These are phyloP conservation scores for Muricea muricata DNA, from an alignment of 92 coral and sea anemone species.

Conservation along the genomic window DNA sequence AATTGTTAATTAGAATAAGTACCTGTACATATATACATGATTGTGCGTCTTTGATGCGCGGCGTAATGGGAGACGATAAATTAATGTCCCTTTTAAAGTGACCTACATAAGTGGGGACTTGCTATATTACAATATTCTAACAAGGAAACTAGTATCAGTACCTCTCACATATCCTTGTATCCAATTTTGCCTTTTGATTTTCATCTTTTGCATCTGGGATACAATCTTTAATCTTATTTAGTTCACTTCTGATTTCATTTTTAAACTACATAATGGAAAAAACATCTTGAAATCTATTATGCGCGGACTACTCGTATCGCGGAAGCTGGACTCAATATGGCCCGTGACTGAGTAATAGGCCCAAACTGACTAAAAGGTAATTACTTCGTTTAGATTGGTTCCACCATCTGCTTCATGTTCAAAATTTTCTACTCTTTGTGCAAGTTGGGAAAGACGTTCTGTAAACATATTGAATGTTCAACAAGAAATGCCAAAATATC, in stretches of 20 bases:
- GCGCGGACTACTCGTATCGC: background rate
- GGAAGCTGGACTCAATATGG: too few species aligned
- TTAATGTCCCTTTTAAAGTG: too few species aligned
- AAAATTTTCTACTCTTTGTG: slow-evolving; percentile 7
- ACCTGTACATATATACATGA: too few species aligned
- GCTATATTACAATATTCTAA: too few species aligned
- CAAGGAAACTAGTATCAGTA: too few species aligned
- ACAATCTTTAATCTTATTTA: slow-evolving; percentile 1
- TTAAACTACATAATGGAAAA: slow-evolving; percentile 12
- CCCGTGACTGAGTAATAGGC: too few species aligned
- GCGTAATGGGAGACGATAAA: too few species aligned
- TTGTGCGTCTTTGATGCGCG: too few species aligned
- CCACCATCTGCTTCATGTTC: background rate
- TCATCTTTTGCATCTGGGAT: background rate
- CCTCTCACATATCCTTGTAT: background rate
- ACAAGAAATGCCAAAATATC: background rate
- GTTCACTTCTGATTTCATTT: slow-evolving; percentile 15
- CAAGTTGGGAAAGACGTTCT: slow-evolving; percentile 17
- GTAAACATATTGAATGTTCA: too few species aligned
- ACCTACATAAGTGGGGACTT: too few species aligned
- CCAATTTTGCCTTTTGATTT: background rate
- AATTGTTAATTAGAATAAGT: too few species aligned
- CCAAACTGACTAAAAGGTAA: too few species aligned
- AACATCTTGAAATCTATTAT: background rate
- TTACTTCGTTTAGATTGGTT: slow-evolving; percentile 19